phyloP scores from a whole-genome alignment of 2,797 vertebrate species.

The Ctenopoma multispine region DNA sequence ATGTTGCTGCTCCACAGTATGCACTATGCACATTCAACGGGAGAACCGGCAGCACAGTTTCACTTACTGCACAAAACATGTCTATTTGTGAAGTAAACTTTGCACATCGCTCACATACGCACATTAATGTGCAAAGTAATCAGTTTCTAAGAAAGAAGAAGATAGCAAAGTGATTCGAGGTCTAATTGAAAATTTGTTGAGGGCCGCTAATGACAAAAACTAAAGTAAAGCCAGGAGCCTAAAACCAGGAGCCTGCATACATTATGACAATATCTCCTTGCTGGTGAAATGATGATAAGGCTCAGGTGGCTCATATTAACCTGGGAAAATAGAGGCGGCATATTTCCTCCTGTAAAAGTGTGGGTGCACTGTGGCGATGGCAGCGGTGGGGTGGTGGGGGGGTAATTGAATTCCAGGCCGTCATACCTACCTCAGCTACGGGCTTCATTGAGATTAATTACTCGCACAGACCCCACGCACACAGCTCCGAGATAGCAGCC shows the following conservation, averaged over 20 bases:
- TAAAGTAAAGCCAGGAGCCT: conserved; percentile 48
- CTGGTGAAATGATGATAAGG: conserved; percentile 85
- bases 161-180: conserved; percentile 36
- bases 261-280: conserved; percentile 65
- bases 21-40: no score
- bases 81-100: conserved; percentile 20
- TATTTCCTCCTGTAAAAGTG: conserved; percentile 83
- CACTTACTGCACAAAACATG: background rate
- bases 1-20: background rate
- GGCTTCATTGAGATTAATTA: conserved; percentile 99
- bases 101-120: conserved; percentile 6
- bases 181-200: conserved; percentile 57
- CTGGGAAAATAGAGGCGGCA: conserved; percentile 90
- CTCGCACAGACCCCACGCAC: conserved; percentile 86
- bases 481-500: conserved; percentile 85
- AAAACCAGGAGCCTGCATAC: conserved; percentile 47
- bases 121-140: conserved; percentile 35
- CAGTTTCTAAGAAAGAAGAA: conserved; percentile 20
- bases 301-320: conserved; percentile 98
- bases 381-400: conserved; percentile 44
- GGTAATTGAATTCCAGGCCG: conserved; percentile 97
- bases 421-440: conserved; percentile 92
- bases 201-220: conserved; percentile 51
- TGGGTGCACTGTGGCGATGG: conserved; percentile 39
- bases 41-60: background rate